Conservation (phyloP, 1,140 invertebrate genomes). For the Caenorhabditis brenneri region DNA sequence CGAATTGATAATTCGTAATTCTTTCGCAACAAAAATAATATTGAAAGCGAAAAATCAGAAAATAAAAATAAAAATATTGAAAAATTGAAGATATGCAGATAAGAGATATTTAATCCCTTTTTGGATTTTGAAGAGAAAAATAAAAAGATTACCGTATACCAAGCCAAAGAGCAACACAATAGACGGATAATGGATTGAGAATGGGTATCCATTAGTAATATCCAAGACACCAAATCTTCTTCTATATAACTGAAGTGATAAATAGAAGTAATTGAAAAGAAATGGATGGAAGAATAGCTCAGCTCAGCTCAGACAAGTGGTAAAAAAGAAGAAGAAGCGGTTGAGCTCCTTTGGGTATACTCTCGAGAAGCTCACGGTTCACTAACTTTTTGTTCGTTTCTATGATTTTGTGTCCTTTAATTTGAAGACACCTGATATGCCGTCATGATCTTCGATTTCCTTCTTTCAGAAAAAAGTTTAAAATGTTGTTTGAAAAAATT, state of each 20-base stretch:
- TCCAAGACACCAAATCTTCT: not conserved
- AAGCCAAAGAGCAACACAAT: not conserved
- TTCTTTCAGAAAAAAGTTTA: too few species aligned
- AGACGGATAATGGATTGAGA: not conserved
- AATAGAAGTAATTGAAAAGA: conserved; percentile 29
- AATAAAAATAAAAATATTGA: too few species aligned
- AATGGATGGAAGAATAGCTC: too few species aligned
- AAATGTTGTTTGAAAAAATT: too few species aligned
- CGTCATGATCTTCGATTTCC: conserved; percentile 1
- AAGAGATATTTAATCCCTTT: too few species aligned
- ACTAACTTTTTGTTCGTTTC: not conserved
- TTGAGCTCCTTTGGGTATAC: not conserved
- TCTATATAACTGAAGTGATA: not conserved
- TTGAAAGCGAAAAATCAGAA: not conserved
- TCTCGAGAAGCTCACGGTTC: not conserved
- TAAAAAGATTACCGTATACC: conserved; percentile 16
- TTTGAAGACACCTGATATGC: not conserved
- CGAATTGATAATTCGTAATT: conserved; percentile 75
- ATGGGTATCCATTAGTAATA: not conserved
- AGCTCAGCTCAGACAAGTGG: not conserved
- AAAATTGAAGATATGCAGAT: too few species aligned
- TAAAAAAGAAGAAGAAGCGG: too few species aligned
- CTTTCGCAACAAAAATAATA: not conserved
- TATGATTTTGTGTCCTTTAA: not conserved
- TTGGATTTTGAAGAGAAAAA: not conserved